Conservation (phyloP, 2,888 invertebrate species). For the Carcina quercana region DNA sequence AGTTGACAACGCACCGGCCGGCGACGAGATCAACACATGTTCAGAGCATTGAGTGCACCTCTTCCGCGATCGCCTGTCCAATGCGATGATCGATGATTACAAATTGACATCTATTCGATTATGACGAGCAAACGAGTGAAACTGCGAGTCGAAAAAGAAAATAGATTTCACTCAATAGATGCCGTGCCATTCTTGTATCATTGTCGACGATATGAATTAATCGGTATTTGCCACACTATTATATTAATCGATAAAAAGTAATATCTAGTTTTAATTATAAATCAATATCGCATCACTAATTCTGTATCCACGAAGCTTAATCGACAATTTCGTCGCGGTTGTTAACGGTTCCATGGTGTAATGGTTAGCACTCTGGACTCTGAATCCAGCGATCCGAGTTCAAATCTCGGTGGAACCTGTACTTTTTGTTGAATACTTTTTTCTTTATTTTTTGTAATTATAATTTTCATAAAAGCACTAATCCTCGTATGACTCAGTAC, state of each 20-base stretch:
- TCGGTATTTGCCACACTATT: too few relatives aligned
- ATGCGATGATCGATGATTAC: conserved; percentile 44
- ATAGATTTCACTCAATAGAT: too few relatives aligned
- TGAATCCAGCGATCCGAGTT: conserved; percentile 88
- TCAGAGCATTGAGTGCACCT: too few relatives aligned
- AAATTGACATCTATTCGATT: conserved; percentile 18
- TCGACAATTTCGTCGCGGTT: not conserved
- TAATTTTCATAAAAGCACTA: conserved; percentile 3
- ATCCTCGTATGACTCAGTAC: conserved; percentile 5
- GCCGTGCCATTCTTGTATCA: too few relatives aligned
- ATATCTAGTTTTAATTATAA: too few relatives aligned
- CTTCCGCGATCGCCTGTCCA: conserved; percentile 35
- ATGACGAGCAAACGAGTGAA: not conserved
- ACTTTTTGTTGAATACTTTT: conserved; percentile 16
- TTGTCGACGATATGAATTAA: too few relatives aligned
- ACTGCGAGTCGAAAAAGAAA: not conserved
- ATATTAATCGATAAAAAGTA: too few relatives aligned
- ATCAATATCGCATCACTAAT: too few relatives aligned
- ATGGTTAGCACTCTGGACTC: conserved; percentile 87
- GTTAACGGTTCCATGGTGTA: conserved; percentile 79
- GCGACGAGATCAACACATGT: too few relatives aligned
- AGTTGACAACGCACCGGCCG: too few relatives aligned
- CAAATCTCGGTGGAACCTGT: conserved; percentile 84
- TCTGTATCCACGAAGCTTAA: too few relatives aligned
- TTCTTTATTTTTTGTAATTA: not conserved